Base-by-base conservation (phyloP, 1,140 invertebrate genomes). In the Lucilia sericata region DNA sequence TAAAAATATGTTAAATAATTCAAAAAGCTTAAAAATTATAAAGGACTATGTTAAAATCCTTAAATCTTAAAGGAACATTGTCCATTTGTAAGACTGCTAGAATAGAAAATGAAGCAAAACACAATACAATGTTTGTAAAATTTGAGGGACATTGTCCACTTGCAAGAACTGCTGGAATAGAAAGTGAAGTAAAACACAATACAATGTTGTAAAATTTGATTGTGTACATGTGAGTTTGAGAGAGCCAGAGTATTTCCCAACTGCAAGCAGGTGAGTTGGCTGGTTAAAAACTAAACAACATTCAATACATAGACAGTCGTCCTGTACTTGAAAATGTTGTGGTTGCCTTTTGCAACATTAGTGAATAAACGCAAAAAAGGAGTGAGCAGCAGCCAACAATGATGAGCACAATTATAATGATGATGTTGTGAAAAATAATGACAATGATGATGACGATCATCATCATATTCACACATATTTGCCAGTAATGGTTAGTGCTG, bases 401-500 rank as follows among this genome's bases (percentile, higher is more conserved):
- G 65, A 70, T 70, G 19, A 25, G 17, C 7, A 21, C 25, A 10
- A 47, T 80, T 17, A 47, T 19, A 19, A 49, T 80, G 76, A 49
- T 49, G 76, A 49, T 25, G 21, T 19, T 21, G 19, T 21, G 10
- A n/a, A 70, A 7, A 25, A 7, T 5, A 65, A 19, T 65, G 17
- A 65, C n/a, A 19, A 65, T 19, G 60, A 65, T 25, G 19, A 70
- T 70, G 19, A 70, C 19, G 65, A 70, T 70, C 5, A 70, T 70
- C 13, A 42, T 42, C 42, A 42, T 8, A 3, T 4, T 42, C 42
- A 60, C 55, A 60, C n/a, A 17, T 60, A 60, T 17, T 60, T 60
- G 65, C 65, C 19, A 70, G 65, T 70, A 70, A 70, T 70, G 65
- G 19, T 70, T 42, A 70, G 65, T 70, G 65, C n/a, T 70, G 65